These are phyloP conservation scores for Spatula clypeata DNA, from an alignment of 2,797 vertebrate species.

Conservation along the genomic window DNA sequence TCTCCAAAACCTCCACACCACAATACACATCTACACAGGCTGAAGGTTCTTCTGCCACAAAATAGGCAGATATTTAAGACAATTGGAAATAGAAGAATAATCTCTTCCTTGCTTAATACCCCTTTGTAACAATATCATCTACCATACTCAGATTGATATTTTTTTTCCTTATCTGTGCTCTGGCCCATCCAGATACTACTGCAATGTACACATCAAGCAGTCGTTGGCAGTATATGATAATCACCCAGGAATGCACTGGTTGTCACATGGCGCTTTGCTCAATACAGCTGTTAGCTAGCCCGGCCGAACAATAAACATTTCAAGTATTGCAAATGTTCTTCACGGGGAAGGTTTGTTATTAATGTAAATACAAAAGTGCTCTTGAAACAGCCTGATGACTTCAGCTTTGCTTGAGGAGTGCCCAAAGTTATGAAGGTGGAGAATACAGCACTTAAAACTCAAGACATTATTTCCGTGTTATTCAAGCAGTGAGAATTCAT, in stretches of 20 bases:
- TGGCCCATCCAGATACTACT: rapidly evolving
- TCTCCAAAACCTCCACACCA: rapidly evolving
- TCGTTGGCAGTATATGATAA: neutral
- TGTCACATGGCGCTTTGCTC: conserved; percentile 65
- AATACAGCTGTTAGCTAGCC: conserved; percentile 55
- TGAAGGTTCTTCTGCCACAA: neutral
- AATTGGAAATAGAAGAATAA: neutral
- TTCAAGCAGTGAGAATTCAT: conserved; percentile 48
- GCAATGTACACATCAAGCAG: neutral
- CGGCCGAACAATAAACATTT: conserved; percentile 66
- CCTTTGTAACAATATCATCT: neutral
- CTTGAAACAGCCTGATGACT: neutral
- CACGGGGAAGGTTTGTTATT: conserved; percentile 49
- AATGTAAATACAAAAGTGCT: conserved; percentile 55
- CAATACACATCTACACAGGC: rapidly evolving
- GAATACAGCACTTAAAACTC: conserved; percentile 17
- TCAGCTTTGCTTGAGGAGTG: conserved; percentile 31
- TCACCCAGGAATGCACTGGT: conserved; percentile 49
- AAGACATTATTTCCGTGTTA: conserved; percentile 40
- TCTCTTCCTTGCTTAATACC: neutral
- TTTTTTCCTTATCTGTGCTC: neutral
- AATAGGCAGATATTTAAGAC: neutral
- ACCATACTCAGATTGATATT: neutral
- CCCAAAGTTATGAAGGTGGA: conserved; percentile 24
- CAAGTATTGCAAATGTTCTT: conserved; percentile 67